A percentile compares a stretch with the other conserved stretches of the same genome.
Evolutionary conservation across 2,113 vertebrate species (phyloP).

Genomic region (Numida meleagris): DNA sequence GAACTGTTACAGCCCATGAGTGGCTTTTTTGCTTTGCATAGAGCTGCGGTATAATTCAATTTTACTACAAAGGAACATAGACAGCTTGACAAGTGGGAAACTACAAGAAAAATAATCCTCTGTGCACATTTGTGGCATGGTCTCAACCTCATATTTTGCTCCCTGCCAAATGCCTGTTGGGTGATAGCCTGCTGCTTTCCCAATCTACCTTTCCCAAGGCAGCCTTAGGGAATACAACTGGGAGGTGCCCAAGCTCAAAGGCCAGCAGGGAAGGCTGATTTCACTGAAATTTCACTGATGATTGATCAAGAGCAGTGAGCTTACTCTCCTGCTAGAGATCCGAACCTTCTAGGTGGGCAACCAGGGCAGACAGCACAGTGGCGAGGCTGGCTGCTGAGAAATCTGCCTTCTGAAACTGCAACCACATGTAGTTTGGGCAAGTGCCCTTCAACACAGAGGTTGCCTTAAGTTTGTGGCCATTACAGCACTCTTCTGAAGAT

Average conservation of each 20-base stretch:
- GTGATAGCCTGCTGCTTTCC: neutral
- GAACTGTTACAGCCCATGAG: neutral
- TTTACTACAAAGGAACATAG: neutral
- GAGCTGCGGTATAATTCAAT: neutral
- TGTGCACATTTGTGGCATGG: neutral
- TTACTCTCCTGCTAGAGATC: neutral
- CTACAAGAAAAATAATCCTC: neutral
- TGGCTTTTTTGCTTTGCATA: neutral
- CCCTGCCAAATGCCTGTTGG: neutral
- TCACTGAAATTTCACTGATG: neutral
- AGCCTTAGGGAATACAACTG: accelerated
- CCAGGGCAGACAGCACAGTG: neutral
- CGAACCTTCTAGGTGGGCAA: neutral
- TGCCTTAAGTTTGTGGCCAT: neutral
- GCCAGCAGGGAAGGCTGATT: neutral
- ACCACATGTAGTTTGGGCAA: neutral
- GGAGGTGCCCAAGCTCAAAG: neutral
- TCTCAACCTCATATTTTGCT: neutral
- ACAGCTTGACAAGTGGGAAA: neutral
- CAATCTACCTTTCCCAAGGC: neutral
- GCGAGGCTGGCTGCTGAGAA: neutral
- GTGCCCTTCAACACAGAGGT: neutral
- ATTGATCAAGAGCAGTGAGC: neutral
- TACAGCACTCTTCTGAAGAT: neutral
- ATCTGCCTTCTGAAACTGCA: neutral